Conservation (phyloP, 2,113 vertebrate genomes). For the Rhinichthys klamathensis region DNA sequence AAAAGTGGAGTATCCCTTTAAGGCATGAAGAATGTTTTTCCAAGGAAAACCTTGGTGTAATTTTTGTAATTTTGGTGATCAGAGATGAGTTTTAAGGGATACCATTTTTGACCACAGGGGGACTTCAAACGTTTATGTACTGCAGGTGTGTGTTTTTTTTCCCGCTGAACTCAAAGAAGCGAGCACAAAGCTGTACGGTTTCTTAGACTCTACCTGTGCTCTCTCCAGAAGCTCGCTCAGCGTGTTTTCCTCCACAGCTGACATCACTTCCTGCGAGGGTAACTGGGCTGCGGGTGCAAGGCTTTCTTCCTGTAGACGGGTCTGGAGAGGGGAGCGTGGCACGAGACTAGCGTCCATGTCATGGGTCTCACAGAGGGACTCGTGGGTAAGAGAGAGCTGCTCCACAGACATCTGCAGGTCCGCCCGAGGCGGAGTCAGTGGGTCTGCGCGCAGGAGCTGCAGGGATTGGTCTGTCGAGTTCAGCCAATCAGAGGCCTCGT, state of each 20-base stretch:
- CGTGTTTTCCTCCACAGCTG: neutral
- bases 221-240: neutral
- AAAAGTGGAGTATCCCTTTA: too few species aligned
- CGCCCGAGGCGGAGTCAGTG: neutral
- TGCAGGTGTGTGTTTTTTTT: neutral
- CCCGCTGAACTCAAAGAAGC: neutral
- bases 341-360: slow-evolving; percentile 41
- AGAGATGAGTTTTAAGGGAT: too few species aligned
- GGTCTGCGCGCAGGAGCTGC: slow-evolving; percentile 61
- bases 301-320: too few species aligned
- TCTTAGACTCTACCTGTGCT: neutral
- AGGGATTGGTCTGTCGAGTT: slow-evolving; percentile 37
- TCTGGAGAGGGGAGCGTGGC: neutral
- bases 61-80: too few species aligned
- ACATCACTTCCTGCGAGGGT: neutral
- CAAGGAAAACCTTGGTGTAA: too few species aligned
- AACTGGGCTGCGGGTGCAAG: neutral
- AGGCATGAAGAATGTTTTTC: too few species aligned
- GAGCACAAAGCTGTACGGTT: neutral
- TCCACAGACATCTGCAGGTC: slow-evolving; percentile 63
- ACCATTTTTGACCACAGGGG: too few species aligned
- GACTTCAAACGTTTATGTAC: too few species aligned
- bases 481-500: slow-evolving; percentile 6
- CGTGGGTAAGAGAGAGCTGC: slow-evolving; percentile 60
- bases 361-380: slow-evolving; percentile 37